Evolutionary conservation across 2,797 vertebrate species (phyloP).

Genomic region (Muraenolepis orangiensis): DNA sequence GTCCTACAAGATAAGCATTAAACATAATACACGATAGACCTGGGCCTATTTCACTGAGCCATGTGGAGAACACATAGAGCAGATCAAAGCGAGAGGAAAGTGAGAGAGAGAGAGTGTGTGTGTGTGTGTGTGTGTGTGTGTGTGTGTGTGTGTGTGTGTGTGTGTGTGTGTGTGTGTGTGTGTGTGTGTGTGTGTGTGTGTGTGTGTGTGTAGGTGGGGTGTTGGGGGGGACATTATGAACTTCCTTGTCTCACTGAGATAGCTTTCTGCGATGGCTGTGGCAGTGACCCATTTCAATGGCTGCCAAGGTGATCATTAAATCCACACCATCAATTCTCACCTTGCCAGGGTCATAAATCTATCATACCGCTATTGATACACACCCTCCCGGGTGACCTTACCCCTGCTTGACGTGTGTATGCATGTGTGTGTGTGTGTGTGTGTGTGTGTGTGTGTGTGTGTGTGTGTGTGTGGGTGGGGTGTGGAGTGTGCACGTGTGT

Average conservation of each 20-base stretch:
- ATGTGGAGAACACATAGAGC: too few species aligned
- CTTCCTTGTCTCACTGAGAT: neutral
- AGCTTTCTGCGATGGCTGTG: slow-evolving; percentile 1
- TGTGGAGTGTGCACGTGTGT: too few species aligned
- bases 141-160: too few species aligned
- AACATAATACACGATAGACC: neutral
- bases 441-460: neutral
- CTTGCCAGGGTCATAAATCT: slow-evolving; percentile 8
- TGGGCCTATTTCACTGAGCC: too few species aligned
- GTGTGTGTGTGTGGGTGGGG: too few species aligned
- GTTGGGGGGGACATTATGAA: neutral
- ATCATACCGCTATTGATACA: slow-evolving; percentile 19
- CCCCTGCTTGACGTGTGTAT: neutral
- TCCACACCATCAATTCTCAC: neutral
- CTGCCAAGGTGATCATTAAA: slow-evolving; percentile 10
- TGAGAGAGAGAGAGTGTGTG: too few species aligned
- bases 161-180: too few species aligned
- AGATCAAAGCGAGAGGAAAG: too few species aligned
- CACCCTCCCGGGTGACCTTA: neutral
- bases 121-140: too few species aligned
- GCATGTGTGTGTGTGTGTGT: neutral
- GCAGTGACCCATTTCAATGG: slow-evolving; percentile 4
- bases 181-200: neutral
- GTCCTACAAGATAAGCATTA: neutral
- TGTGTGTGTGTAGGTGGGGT: too few species aligned